These are phyloP conservation scores for Drosophila oshimai DNA, from an alignment of 1,140 invertebrate genomes.

Conservation along the genomic window DNA sequence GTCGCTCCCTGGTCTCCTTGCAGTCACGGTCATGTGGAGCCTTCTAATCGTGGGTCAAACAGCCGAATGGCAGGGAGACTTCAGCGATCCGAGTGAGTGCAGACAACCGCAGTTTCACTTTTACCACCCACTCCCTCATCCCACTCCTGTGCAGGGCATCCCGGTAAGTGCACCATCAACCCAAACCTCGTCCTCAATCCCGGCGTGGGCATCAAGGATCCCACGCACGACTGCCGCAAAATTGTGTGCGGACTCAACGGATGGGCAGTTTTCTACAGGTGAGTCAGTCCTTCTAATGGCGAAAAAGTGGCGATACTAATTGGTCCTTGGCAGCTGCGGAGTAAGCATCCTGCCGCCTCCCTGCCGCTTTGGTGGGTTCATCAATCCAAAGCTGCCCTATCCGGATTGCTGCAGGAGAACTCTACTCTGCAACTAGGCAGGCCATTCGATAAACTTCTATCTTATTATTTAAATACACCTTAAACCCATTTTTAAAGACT, in stretches of 20 bases:
- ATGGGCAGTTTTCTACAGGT: conserved; percentile 38
- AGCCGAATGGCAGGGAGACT: conserved; percentile 26
- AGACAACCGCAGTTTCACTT: neutral
- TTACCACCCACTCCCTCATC: too few species aligned
- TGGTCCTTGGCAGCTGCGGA: conserved; percentile 42
- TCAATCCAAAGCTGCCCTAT: conserved; percentile 21
- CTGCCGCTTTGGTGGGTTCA: conserved; percentile 15
- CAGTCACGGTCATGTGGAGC: neutral
- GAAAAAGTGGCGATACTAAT: neutral
- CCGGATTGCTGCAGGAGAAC: conserved; percentile 39
- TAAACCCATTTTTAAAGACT: too few species aligned
- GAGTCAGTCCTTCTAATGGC: neutral
- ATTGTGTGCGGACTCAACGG: conserved; percentile 50
- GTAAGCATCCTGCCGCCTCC: neutral
- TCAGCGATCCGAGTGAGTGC: conserved; percentile 32
- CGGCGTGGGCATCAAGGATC: conserved; percentile 56
- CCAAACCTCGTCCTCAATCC: conserved; percentile 31
- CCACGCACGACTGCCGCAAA: conserved; percentile 47
- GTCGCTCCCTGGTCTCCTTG: neutral
- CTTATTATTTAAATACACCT: too few species aligned
- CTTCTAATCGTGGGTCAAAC: neutral
- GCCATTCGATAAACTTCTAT: neutral
- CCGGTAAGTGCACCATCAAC: conserved; percentile 50
- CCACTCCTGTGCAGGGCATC: conserved; percentile 50
- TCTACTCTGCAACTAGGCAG: conserved; percentile 17